phyloP scores from a whole-genome alignment of 2,113 vertebrate genomes.

The Ursus arctos region DNA sequence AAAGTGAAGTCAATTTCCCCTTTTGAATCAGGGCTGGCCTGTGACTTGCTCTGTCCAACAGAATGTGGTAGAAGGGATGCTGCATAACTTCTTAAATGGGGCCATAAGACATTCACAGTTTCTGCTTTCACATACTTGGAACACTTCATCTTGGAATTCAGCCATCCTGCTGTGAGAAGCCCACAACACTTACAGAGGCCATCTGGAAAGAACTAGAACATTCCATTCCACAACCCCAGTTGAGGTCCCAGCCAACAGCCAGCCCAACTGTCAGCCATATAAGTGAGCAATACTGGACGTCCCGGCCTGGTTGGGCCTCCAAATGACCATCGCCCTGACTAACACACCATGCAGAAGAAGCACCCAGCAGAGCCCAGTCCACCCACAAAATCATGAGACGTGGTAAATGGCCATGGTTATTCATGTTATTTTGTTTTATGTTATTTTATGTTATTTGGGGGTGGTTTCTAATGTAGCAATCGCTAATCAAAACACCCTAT shows the following conservation, averaged over 20 bases:
- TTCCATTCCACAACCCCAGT: background rate
- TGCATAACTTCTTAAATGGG: background rate
- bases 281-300: background rate
- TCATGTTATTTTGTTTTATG: background rate
- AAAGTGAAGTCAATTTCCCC: background rate
- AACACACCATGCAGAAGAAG: background rate
- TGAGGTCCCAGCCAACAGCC: background rate
- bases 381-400: background rate
- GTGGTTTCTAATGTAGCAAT: background rate
- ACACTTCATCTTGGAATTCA: background rate
- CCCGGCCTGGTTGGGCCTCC: accelerated
- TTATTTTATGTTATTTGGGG: background rate
- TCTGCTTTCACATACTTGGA: background rate
- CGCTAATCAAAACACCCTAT: background rate
- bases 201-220: background rate
- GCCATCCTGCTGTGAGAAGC: background rate
- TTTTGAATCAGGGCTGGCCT: background rate
- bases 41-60: background rate
- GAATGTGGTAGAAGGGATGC: background rate
- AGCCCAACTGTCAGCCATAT: background rate
- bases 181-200: background rate
- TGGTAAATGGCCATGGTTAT: background rate
- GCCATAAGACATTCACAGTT: background rate
- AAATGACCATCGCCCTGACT: background rate
- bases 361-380: background rate